These are phyloP conservation scores for Temnothorax ravouxi DNA, from an alignment of 2,888 invertebrate species.

Conservation along the genomic window DNA sequence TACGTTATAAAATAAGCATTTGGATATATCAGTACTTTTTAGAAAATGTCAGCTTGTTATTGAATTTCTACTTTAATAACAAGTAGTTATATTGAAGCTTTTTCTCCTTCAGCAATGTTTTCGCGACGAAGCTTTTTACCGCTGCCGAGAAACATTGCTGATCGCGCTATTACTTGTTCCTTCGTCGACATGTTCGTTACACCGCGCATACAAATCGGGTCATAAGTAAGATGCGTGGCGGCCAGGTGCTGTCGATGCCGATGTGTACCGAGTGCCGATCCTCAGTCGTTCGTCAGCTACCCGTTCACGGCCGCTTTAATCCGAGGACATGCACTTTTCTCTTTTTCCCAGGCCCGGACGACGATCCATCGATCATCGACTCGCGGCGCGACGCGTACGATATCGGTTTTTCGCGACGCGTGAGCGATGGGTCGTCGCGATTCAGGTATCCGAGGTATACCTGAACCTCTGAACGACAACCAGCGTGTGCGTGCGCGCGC, in stretches of 20 bases:
- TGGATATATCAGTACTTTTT: not conserved
- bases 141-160: constrained; percentile 52
- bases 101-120: not conserved
- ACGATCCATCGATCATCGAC: constrained; percentile 79
- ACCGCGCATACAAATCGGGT: constrained; percentile 74
- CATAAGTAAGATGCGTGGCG: constrained; percentile 73
- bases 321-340: constrained; percentile 76
- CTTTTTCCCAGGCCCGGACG: constrained; percentile 71
- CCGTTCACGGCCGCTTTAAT: constrained; percentile 67
- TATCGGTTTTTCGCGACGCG: constrained; percentile 74
- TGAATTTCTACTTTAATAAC: not conserved
- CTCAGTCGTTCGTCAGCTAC: constrained; percentile 27
- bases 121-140: constrained; percentile 5
- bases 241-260: constrained; percentile 53
- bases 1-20: not conserved
- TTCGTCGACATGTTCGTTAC: constrained; percentile 70
- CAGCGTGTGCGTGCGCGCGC: not conserved
- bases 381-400: constrained; percentile 55
- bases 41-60: not conserved
- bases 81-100: not conserved
- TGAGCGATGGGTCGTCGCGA: constrained; percentile 45
- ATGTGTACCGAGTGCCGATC: constrained; percentile 56
- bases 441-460: constrained; percentile 63
- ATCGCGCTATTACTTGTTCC: constrained; percentile 66
- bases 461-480: constrained; percentile 20